Percentiles rank a stretch among this genome's conserved stretches.
Conservation (phyloP, 1,140 invertebrate genomes). For the Drosophila serrata region DNA sequence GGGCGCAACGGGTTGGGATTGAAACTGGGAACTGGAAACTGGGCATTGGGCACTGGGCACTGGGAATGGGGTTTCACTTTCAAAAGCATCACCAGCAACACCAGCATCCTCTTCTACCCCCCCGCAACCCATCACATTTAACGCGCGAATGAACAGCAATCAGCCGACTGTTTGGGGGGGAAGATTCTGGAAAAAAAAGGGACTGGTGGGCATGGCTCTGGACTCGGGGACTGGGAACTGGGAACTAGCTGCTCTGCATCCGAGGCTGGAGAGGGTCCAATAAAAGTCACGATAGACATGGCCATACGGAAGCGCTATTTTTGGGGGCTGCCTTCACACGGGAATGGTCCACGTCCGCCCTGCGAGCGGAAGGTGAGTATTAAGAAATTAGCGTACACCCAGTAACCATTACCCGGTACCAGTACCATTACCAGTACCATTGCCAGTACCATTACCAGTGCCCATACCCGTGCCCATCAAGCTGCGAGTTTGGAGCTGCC, state of each 20-base stretch:
- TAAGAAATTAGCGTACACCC: constrained; percentile 79
- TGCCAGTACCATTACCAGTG: constrained; percentile 8
- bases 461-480: constrained; percentile 12
- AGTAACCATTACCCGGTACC: constrained; percentile 19
- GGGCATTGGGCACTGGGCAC: constrained; percentile 1
- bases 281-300: constrained; percentile 80
- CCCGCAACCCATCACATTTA: constrained; percentile 56
- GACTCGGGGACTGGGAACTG: constrained; percentile 48
- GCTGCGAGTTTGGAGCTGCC: constrained; percentile 43
- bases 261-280: constrained; percentile 47
- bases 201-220: constrained; percentile 31
- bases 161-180: constrained; percentile 52
- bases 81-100: constrained; percentile 41
- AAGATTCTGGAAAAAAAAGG: constrained; percentile 22
- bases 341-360: constrained; percentile 61
- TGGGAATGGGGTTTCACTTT: constrained; percentile 48
- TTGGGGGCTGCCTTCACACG: constrained; percentile 67
- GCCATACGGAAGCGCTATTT: constrained; percentile 81
- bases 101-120: constrained; percentile 30
- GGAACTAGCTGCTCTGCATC: constrained; percentile 26
- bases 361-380: constrained; percentile 83
- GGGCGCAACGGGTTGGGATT: constrained; percentile 15
- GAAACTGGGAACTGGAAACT: constrained; percentile 2
- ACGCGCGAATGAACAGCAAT: constrained; percentile 78
- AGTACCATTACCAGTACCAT: constrained; percentile 7